phyloP scores from a whole-genome alignment of 2,113 vertebrate species.

The Erythrolamprus reginae region DNA sequence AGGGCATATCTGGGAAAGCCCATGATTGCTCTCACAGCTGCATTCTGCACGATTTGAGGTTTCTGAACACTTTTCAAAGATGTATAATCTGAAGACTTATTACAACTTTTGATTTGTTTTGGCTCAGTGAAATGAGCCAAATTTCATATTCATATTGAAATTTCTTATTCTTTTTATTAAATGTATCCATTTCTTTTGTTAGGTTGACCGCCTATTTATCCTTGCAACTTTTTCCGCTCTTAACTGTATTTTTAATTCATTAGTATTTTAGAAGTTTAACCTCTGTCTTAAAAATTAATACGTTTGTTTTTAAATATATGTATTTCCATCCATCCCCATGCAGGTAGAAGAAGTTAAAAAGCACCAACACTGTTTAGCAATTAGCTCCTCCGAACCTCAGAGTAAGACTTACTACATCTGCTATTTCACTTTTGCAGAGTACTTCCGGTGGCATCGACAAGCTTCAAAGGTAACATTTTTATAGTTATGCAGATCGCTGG shows the following conservation, averaged over 20 bases:
- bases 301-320: neutral
- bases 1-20: too few species aligned
- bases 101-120: neutral
- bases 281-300: neutral
- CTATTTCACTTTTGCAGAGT: conserved; percentile 95
- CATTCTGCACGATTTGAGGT: too few species aligned
- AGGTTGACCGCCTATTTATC: neutral
- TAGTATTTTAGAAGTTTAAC: neutral
- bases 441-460: conserved; percentile 93
- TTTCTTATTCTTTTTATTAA: neutral
- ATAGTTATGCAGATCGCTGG: neutral
- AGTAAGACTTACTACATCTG: conserved; percentile 97
- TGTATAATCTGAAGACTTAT: neutral
- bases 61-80: too few species aligned
- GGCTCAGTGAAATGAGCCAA: neutral
- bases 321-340: neutral
- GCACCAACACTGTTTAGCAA: conserved; percentile 95
- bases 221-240: conserved; percentile 3
- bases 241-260: neutral
- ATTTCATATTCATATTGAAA: too few species aligned
- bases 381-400: conserved; percentile 96
- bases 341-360: conserved; percentile 97
- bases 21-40: too few species aligned
- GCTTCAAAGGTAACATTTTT: conserved; percentile 84
- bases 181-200: neutral